phyloP scores from a whole-genome alignment of 2,113 vertebrate genomes.

The Oncorhynchus masou region DNA sequence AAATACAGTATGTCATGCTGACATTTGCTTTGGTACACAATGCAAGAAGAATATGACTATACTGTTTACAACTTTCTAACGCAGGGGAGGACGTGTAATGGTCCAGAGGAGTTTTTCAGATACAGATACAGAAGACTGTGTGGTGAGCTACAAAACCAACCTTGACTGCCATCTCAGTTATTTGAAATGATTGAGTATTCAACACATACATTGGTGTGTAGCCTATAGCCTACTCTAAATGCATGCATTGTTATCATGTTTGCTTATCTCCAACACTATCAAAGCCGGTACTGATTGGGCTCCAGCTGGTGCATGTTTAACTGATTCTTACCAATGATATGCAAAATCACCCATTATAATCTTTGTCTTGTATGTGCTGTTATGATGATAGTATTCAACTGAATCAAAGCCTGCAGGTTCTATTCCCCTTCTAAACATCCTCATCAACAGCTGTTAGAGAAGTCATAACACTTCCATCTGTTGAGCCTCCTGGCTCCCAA shows the following conservation, averaged over 20 bases:
- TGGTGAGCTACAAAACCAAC: not conserved
- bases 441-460: conserved; percentile 17
- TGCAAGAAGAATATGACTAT: conserved; percentile 20
- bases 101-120: not conserved
- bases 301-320: not conserved
- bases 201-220: no score
- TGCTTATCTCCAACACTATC: not conserved
- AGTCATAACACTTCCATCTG: conserved; percentile 23
- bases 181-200: not conserved
- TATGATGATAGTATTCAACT: not conserved
- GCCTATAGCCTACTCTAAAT: not conserved
- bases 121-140: not conserved
- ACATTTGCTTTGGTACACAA: conserved; percentile 35
- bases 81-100: conserved; percentile 5
- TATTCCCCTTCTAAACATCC: not conserved
- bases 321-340: not conserved
- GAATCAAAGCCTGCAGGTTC: conserved; percentile 18
- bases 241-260: not conserved
- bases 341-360: not conserved
- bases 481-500: not conserved
- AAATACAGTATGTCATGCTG: conserved; percentile 31
- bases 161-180: not conserved
- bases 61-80: conserved; percentile 26
- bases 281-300: not conserved
- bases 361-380: not conserved